Evolutionary conservation across 2,113 vertebrate genomes (phyloP).

Genomic region (Indri indri): DNA sequence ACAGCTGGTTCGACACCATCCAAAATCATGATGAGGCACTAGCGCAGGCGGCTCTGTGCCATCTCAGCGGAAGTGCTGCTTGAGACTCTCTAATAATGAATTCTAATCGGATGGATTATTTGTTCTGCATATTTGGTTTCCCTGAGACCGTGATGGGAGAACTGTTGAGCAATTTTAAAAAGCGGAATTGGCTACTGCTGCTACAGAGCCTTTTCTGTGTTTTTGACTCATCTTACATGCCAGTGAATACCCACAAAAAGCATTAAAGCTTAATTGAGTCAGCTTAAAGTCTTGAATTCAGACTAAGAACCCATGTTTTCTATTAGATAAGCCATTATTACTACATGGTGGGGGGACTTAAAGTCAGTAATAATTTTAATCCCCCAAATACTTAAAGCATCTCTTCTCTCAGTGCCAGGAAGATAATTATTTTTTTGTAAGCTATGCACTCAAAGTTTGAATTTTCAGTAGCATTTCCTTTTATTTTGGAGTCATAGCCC

Average conservation of each 20-base stretch:
- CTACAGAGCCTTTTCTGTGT: neutral
- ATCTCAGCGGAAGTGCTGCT: constrained; percentile 23
- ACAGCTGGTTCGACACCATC: neutral
- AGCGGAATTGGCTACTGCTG: constrained; percentile 44
- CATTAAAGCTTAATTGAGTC: constrained; percentile 40
- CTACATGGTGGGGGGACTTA: neutral
- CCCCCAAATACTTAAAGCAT: constrained; percentile 31
- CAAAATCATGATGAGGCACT: neutral
- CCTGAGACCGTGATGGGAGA: neutral
- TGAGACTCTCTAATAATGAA: constrained; percentile 49
- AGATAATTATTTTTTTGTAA: constrained; percentile 51
- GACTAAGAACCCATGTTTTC: constrained; percentile 43
- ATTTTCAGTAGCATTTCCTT: constrained; percentile 13
- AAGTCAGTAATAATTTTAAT: constrained; percentile 40
- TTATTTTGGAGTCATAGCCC: neutral
- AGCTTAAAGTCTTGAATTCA: constrained; percentile 32
- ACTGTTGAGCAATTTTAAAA: constrained; percentile 40
- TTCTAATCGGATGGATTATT: constrained; percentile 38
- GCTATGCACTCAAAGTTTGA: neutral
- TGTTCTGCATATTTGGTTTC: constrained; percentile 62
- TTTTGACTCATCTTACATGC: neutral
- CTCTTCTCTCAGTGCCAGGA: neutral
- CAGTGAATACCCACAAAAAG: neutral
- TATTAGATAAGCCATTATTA: constrained; percentile 56
- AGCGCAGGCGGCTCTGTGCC: constrained; percentile 5